Evolutionary conservation across 2,797 vertebrate species (phyloP), one percentile per base, ranked within the genome.

Genomic region (Buphagus erythrorhynchus): DNA sequence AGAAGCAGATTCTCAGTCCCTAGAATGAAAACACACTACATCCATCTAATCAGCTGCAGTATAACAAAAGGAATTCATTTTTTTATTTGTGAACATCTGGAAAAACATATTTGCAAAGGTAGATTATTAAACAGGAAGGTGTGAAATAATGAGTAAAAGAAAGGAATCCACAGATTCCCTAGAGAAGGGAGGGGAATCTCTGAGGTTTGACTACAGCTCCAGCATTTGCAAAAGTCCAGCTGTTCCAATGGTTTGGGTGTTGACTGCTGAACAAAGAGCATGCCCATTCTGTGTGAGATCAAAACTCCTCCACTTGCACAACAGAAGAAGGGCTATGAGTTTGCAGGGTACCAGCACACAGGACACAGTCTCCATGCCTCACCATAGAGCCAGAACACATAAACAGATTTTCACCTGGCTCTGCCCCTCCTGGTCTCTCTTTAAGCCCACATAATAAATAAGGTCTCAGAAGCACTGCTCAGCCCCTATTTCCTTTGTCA

Each of bases 61-160:
- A 2, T 10, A 71, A 62, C 49, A 62, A 63, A 61, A 85, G 49
- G 42, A 92, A 87, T 85, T 84, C 13, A 35, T 87, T 76, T 61
- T 49, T 21, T 3, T 28, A 21, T 59, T 67, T 80, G 52, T 89
- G 58, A 95, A 77, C 52, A 83, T 82, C 57, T 91, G 78, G 62
- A 90, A 95, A 93, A 83, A 87, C 29, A 26, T 10, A 62, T 25
- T 67, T 89, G 54, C 71, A 89, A 80, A 95, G 90, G 80, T 49
- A 82, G 55, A 69, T 31, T 51, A 36, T 82, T 65, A 52, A 73
- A 92, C 61, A 82, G 45, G 66, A 95, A 93, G 86, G 88, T 92
- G 89, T 96, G 84, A 96, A 93, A 77, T 74, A 92, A 92, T 6
- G 67, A n/a, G 33, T 81, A 93, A 93, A 90, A 89, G 33, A 74